A percentile compares a stretch with the other conserved stretches of the same genome.
phyloP scores from a whole-genome alignment of 2,797 vertebrate species.

The Channa striata region DNA sequence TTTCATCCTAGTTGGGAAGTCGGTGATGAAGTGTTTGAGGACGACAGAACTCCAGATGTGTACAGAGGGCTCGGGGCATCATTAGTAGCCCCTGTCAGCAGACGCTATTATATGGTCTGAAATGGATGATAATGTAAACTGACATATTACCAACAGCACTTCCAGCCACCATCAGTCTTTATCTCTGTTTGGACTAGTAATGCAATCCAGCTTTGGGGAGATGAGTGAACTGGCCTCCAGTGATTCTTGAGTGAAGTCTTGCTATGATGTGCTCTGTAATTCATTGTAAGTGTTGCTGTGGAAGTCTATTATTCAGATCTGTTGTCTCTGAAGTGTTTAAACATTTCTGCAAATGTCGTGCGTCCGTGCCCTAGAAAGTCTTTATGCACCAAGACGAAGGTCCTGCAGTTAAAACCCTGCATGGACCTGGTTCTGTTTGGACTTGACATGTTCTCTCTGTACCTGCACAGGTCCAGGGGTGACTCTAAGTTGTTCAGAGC shows the following conservation, averaged over 20 bases:
- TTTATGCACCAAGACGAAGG: not conserved
- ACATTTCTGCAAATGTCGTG: slow-evolving; percentile 3
- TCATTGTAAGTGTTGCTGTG: slow-evolving; percentile 25
- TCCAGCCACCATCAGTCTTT: slow-evolving; percentile 70
- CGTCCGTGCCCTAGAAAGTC: not conserved
- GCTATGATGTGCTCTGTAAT: slow-evolving; percentile 31
- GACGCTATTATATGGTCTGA: slow-evolving; percentile 59
- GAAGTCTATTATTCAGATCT: slow-evolving; percentile 12
- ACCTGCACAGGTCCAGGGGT: not conserved
- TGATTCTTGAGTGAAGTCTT: slow-evolving; percentile 29
- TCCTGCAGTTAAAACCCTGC: too few species aligned
- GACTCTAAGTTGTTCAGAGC: too few species aligned
- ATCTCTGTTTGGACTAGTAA: slow-evolving; percentile 78
- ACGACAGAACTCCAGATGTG: slow-evolving; percentile 75
- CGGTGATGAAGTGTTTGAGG: slow-evolving; percentile 73
- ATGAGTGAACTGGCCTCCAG: slow-evolving; percentile 49
- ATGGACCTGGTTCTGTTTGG: too few species aligned
- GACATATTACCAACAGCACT: slow-evolving; percentile 69
- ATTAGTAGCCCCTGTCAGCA: slow-evolving; percentile 72
- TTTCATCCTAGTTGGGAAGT: slow-evolving; percentile 43
- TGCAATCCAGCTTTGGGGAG: slow-evolving; percentile 62
- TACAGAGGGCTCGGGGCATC: slow-evolving; percentile 55
- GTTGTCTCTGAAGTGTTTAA: slow-evolving; percentile 15
- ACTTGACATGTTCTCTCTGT: too few species aligned
- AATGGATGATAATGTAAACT: slow-evolving; percentile 79